Evolutionary conservation across 2,113 vertebrate genomes (phyloP).

Genomic region (Neodontobutis hainanensis): DNA sequence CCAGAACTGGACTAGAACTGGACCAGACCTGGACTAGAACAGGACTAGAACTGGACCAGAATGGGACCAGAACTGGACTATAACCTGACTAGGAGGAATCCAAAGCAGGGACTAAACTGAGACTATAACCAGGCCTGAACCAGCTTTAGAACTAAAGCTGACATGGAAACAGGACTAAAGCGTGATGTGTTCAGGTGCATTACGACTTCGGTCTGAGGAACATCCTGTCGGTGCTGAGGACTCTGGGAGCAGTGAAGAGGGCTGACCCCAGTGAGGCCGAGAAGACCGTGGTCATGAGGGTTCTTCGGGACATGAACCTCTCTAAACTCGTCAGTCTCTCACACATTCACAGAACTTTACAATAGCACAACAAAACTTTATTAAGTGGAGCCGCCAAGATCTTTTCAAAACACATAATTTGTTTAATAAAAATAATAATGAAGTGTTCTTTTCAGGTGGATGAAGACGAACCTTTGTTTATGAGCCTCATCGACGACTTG

Average conservation of each 20-base stretch:
- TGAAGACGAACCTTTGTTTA: slow-evolving; percentile 87
- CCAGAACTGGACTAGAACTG: no score
- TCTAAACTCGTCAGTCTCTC: slow-evolving; percentile 57
- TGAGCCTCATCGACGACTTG: slow-evolving; percentile 86
- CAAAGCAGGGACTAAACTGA: no score
- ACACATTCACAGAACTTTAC: background rate
- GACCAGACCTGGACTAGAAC: no score
- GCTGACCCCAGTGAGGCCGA: slow-evolving; percentile 48
- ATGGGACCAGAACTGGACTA: no score
- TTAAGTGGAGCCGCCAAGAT: no score
- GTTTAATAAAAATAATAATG: no score
- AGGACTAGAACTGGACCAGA: no score
- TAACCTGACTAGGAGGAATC: no score
- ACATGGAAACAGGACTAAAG: no score
- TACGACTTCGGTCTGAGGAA: slow-evolving; percentile 69
- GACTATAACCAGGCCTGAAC: no score
- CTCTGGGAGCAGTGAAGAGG: slow-evolving; percentile 60
- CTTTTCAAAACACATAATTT: no score
- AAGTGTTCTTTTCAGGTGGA: slow-evolving; percentile 76
- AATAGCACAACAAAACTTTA: background rate
- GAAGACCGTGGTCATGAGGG: slow-evolving; percentile 63
- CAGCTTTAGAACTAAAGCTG: no score
- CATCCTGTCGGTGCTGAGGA: slow-evolving; percentile 63
- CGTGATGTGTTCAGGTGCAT: slow-evolving; percentile 40
- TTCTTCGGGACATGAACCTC: slow-evolving; percentile 68